phyloP scores from a whole-genome alignment of 2,797 vertebrate genomes.

The Sparus aurata region DNA sequence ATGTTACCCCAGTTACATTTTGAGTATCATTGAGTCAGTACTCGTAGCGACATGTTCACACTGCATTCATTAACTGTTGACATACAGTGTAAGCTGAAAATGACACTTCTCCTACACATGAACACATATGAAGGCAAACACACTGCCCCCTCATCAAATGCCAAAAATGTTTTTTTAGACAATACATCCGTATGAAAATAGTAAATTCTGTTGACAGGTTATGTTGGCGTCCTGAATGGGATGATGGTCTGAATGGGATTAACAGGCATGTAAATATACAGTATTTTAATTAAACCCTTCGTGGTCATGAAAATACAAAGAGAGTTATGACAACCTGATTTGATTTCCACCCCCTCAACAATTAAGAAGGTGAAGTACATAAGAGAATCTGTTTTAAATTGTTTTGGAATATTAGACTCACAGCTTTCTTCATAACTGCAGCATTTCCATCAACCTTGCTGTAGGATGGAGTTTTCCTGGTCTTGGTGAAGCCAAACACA shows the following conservation, averaged over 20 bases:
- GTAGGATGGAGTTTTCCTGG: constrained; percentile 48
- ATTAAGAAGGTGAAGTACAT: background rate
- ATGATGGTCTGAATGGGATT: background rate
- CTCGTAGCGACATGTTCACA: background rate
- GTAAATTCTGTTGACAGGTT: background rate
- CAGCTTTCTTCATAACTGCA: constrained; percentile 64
- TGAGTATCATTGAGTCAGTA: background rate
- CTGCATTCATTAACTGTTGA: background rate
- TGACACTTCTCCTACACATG: background rate
- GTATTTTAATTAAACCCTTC: background rate
- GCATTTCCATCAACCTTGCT: constrained; percentile 58
- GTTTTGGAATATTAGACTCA: constrained; percentile 58
- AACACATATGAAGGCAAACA: background rate
- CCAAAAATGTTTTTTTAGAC: background rate
- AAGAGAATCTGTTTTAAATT: background rate
- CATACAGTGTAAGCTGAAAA: background rate
- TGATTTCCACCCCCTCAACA: background rate
- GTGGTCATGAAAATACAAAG: background rate
- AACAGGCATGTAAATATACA: background rate
- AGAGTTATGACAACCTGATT: background rate
- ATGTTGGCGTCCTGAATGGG: too few species aligned
- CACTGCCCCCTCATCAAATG: background rate
- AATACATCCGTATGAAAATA: background rate
- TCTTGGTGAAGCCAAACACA: constrained; percentile 64
- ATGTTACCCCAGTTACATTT: background rate